phyloP scores from a whole-genome alignment of 2,888 invertebrate species.

The Drosophila imparisetae region DNA sequence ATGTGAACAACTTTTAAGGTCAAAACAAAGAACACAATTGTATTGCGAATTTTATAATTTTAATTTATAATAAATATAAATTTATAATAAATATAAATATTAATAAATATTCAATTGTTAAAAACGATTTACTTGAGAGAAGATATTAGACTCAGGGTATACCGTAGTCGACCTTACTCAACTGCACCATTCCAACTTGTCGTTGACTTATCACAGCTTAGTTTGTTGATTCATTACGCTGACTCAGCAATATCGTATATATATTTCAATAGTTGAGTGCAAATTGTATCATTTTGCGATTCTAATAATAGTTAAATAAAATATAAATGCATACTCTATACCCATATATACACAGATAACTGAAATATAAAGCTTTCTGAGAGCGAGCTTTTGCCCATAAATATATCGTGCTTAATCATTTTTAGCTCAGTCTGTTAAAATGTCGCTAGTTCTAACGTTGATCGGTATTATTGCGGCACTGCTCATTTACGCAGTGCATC shows the following conservation, averaged over 20 bases:
- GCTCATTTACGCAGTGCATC: no score
- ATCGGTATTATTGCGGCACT: no score
- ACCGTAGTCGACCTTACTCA: background rate
- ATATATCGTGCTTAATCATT: conserved; percentile 3
- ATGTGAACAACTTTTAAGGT: background rate
- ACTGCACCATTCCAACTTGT: background rate
- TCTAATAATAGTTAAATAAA: background rate
- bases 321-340: background rate
- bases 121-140: no score
- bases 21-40: background rate
- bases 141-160: no score
- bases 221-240: no score
- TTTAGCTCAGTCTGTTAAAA: conserved; percentile 40
- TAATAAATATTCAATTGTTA: no score
- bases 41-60: background rate
- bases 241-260: no score
- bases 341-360: background rate
- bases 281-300: no score
- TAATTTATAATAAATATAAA: no score
- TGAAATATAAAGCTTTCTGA: conserved; percentile 7
- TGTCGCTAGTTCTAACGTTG: no score
- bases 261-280: no score
- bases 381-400: conserved; percentile 39
- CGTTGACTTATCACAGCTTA: background rate
- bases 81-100: no score